Conservation (phyloP, 2,113 vertebrate genomes). For the Hepsetus odoe region DNA sequence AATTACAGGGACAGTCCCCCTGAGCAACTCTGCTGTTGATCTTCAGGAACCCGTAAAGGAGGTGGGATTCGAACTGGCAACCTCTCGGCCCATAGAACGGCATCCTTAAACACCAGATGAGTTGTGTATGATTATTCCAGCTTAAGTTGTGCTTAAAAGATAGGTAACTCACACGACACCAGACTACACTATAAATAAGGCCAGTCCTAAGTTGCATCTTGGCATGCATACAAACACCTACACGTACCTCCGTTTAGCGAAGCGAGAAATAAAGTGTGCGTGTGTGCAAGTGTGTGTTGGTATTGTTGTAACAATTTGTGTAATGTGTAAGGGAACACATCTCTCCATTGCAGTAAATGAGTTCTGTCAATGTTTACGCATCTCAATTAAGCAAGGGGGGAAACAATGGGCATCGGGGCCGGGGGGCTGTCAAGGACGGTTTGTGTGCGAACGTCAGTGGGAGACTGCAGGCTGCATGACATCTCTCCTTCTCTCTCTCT, state of each 20-base stretch:
- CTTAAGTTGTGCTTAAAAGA: neutral
- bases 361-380: slow-evolving; percentile 76
- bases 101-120: no score
- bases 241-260: slow-evolving; percentile 62
- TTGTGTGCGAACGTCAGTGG: slow-evolving; percentile 49
- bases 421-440: slow-evolving; percentile 57
- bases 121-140: no score
- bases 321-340: slow-evolving; percentile 68
- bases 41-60: no score
- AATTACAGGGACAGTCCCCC: no score
- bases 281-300: slow-evolving; percentile 31
- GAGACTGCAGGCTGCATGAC: slow-evolving; percentile 43
- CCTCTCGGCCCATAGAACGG: no score
- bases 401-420: slow-evolving; percentile 65
- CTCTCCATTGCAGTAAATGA: slow-evolving; percentile 74
- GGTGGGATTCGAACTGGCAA: no score
- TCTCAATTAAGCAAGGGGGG: slow-evolving; percentile 72
- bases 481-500: slow-evolving; percentile 9
- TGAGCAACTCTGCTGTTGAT: no score
- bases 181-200: slow-evolving; percentile 43
- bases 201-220: slow-evolving; percentile 49
- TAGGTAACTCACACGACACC: neutral
- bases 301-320: slow-evolving; percentile 73
- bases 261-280: slow-evolving; percentile 35
- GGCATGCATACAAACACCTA: slow-evolving; percentile 65